Base-by-base conservation (phyloP, 1,140 invertebrate species). In the Bacillus rossius region DNA sequence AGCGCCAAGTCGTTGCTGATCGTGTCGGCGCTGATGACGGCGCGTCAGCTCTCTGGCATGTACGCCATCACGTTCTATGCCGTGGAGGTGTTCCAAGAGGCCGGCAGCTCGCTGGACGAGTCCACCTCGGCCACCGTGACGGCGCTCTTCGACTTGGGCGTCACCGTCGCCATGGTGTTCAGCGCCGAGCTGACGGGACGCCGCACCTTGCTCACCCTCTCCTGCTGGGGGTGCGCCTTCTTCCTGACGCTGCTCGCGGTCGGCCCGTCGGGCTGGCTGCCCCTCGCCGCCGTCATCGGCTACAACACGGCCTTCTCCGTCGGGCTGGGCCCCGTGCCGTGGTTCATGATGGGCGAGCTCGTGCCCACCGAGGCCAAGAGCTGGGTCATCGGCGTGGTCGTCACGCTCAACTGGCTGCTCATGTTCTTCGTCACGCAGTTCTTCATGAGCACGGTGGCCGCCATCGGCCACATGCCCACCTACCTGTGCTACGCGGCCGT, bases 241-340 rank as follows among this genome's bases (percentile, higher is more conserved):
- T 60, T 60, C 49, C 41, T 60, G 8, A 42, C 55, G 10, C 26
- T 55, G 22, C 53, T 66, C 23, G 71, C 67, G 1, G 60, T 64
- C 1, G 74, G 70, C 55, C 74, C 73, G 41, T 45, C 47, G 26
- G 49, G 67, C 2, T 73, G 71, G 71, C 52, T 80, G 10, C 71
- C 77, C 10, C 59, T 80, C 0, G 51, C 78, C 0, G 64, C 75
- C 4, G 48, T 79, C 0, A 81, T 77, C 59, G 45, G 76, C 0
- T 82, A 75, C 64, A 76, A 82, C 17, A 64, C 75, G 29, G 75
- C 73, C n/a, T 84, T 84, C 68, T 76, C 78, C 8, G 57, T 84
- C 14, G 86, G 86, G 2, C 84, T 83, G 70, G 86, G 86, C 26
- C 83, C 88, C 10, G 82, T 90, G 45, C 87, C 87, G 0, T 87